Base-by-base conservation (phyloP, 2,888 invertebrate species). In the Catocala fraxini region DNA sequence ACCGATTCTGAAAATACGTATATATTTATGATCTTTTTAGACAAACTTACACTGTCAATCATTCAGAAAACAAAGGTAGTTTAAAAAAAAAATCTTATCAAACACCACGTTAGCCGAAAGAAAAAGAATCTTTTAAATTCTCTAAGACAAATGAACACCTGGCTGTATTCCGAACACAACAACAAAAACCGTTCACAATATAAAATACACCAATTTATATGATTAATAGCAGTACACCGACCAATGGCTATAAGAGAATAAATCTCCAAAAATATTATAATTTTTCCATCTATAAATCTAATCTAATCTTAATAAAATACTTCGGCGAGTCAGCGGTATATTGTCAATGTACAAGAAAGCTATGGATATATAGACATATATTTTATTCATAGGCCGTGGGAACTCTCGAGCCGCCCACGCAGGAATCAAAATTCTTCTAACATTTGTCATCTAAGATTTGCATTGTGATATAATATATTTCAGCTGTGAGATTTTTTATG, bases 391-490 rank as follows among this genome's bases (percentile, higher is more conserved):
- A 71, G 77, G 79, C 77, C 84, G 84, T 85, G 84, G 70, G 84
- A 85, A 84, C 69, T 43, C 11, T n/a, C 7, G 34, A 45, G 12
- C 61, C 75, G 68, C 84, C 85, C 77, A 85, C 84, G 64, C 73
- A 58, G 68, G 70, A 61, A 73, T 68, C 73, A 68, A 72, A 81
- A 82, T 84, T 81, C 83, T 74, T 73, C 52, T 42, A 68, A 75
- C 81, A 83, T 85, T 83, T 84, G 82, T 86, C 85, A 84, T 81
- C 78, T 67, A 45, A 75, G 78, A 77, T 77, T 77, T 71, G 77
- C 78, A 66, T 68, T 58, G 52, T 61, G 76, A 73, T 75, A 66
- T 59, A 15, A n/a, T 15, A 61, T 59, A 61, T 64, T 53, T 42
- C 35, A 56, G 59, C 59, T 55, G 43, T 15, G 42, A 52, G 35